Conservation (phyloP, 2,888 invertebrate genomes). For the Melieria crassipennis region DNA sequence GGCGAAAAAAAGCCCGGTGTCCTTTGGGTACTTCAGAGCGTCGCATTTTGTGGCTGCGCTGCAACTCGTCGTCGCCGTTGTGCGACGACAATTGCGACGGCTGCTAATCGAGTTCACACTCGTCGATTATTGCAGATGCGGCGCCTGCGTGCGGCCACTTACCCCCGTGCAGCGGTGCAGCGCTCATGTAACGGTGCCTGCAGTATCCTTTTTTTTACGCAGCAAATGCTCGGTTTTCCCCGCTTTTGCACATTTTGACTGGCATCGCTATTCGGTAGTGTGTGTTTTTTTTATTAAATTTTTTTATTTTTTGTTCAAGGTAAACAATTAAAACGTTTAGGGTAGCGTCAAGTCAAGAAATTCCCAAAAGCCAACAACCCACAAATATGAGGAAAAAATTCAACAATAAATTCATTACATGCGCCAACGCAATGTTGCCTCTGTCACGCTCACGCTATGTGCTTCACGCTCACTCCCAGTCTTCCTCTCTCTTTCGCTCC, state of each 20-base stretch:
- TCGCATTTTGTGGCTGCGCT: not conserved
- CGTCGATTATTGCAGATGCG: not conserved
- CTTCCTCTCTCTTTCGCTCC: not conserved
- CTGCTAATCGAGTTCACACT: slow-evolving; percentile 25
- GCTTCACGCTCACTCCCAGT: not conserved
- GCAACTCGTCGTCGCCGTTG: not conserved
- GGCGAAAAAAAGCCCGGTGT: too few relatives aligned
- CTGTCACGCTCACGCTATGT: too few relatives aligned
- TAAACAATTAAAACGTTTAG: slow-evolving; percentile 27
- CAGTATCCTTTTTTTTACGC: slow-evolving; percentile 22
- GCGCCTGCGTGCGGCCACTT: slow-evolving; percentile 5
- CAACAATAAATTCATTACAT: slow-evolving; percentile 2
- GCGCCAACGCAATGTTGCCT: not conserved
- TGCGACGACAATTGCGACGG: slow-evolving; percentile 15
- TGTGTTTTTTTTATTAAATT: not conserved
- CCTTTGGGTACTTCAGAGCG: slow-evolving; percentile 11
- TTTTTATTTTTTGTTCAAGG: slow-evolving; percentile 10
- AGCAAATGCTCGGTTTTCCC: slow-evolving; percentile 28
- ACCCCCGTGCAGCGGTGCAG: not conserved
- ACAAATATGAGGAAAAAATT: not conserved
- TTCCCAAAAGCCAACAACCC: not conserved
- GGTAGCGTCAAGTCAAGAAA: slow-evolving; percentile 27
- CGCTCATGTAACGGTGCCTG: not conserved
- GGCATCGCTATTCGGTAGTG: not conserved
- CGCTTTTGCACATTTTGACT: not conserved